Evolutionary conservation across 1,140 invertebrate genomes (phyloP).

Genomic region (Littorina saxatilis): DNA sequence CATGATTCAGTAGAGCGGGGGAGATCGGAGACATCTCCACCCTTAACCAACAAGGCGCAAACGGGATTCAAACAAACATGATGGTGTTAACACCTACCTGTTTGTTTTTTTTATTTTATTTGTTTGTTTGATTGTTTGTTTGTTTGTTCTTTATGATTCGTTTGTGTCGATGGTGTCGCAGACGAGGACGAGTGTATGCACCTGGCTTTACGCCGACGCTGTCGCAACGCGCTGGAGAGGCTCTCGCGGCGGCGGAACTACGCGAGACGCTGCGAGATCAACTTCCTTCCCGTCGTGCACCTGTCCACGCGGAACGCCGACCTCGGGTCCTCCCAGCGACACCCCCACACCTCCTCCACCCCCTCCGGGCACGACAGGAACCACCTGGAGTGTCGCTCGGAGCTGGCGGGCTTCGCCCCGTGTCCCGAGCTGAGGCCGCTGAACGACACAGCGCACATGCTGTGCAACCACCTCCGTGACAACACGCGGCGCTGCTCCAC

Average conservation of each 20-base stretch:
- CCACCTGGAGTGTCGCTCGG: slow-evolving; percentile 68
- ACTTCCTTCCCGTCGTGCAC: slow-evolving; percentile 76
- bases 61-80: too few relatives aligned
- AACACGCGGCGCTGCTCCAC: slow-evolving; percentile 77
- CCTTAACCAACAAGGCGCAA: too few relatives aligned
- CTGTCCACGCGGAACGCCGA: slow-evolving; percentile 31
- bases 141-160: too few relatives aligned
- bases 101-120: too few relatives aligned
- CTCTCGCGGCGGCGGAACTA: slow-evolving; percentile 64
- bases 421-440: slow-evolving; percentile 75
- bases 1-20: too few relatives aligned
- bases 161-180: too few relatives aligned
- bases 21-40: too few relatives aligned
- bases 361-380: slow-evolving; percentile 50
- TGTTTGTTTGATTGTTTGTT: too few relatives aligned
- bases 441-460: slow-evolving; percentile 72
- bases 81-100: too few relatives aligned
- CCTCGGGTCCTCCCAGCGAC: not conserved
- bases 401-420: slow-evolving; percentile 71
- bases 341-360: not conserved
- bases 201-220: slow-evolving; percentile 72
- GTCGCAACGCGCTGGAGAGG: slow-evolving; percentile 71
- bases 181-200: slow-evolving; percentile 71
- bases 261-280: slow-evolving; percentile 75
- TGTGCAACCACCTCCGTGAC: slow-evolving; percentile 77